phyloP scores from a whole-genome alignment of 2,888 invertebrate genomes.

The Brachycybe producta region DNA sequence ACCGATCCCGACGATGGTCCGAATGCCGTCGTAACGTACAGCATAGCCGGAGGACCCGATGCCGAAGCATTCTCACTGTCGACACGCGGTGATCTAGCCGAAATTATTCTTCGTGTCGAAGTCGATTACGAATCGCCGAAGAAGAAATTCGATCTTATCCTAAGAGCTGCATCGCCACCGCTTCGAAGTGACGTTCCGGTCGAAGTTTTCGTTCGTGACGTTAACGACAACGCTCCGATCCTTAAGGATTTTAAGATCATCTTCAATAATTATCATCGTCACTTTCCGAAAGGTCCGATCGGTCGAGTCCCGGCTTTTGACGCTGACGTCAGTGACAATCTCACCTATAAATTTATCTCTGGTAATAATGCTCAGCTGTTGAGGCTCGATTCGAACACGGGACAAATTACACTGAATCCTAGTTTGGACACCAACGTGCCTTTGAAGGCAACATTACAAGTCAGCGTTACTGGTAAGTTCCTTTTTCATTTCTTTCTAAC shows the following conservation, averaged over 20 bases:
- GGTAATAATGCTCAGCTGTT: conserved; percentile 89
- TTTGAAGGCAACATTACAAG: conserved; percentile 81
- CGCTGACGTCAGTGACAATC: conserved; percentile 78
- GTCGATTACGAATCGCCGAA: conserved; percentile 90
- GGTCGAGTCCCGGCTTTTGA: conserved; percentile 86
- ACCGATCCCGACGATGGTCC: conserved; percentile 84
- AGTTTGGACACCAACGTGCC: conserved; percentile 92
- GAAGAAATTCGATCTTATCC: conserved; percentile 74
- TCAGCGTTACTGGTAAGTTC: conserved; percentile 62
- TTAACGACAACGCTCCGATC: conserved; percentile 87
- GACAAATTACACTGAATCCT: conserved; percentile 74
- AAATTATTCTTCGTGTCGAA: conserved; percentile 75
- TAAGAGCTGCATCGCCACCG: conserved; percentile 82
- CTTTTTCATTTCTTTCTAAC: neutral
- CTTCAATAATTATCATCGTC: conserved; percentile 87
- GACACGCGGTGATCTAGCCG: conserved; percentile 52
- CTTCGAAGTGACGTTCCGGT: conserved; percentile 76
- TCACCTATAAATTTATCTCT: conserved; percentile 67
- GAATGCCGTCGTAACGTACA: conserved; percentile 84
- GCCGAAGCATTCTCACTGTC: conserved; percentile 26
- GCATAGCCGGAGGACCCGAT: conserved; percentile 67
- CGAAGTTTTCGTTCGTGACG: conserved; percentile 77
- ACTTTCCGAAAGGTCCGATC: conserved; percentile 82
- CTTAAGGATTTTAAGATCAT: conserved; percentile 80
- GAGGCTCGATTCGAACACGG: conserved; percentile 65